These are phyloP conservation scores for Bombus cullumanus DNA, from an alignment of 1,140 invertebrate genomes.

Conservation along the genomic window DNA sequence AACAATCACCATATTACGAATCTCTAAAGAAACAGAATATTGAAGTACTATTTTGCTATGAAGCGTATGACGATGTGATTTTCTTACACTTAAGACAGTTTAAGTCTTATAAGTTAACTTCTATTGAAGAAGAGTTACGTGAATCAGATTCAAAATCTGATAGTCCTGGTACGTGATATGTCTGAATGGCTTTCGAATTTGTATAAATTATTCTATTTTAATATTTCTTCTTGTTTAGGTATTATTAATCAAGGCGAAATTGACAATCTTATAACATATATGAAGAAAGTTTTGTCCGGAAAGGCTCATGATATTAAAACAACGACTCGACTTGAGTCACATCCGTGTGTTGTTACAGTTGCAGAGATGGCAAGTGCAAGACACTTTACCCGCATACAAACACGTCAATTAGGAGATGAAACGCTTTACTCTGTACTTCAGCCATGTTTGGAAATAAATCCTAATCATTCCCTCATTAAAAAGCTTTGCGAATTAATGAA, in stretches of 20 bases:
- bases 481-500: constrained; percentile 91
- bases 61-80: constrained; percentile 97
- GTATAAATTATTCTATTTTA: constrained; percentile 28
- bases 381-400: constrained; percentile 96
- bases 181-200: constrained; percentile 42
- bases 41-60: constrained; percentile 97
- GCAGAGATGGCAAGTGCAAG: constrained; percentile 97
- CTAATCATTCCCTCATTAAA: constrained; percentile 95
- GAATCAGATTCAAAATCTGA: constrained; percentile 86
- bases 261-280: constrained; percentile 90
- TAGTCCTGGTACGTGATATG: constrained; percentile 73
- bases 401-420: constrained; percentile 92
- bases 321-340: constrained; percentile 91
- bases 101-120: constrained; percentile 90
- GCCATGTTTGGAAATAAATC: constrained; percentile 96
- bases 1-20: constrained; percentile 97
- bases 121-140: constrained; percentile 97
- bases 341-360: constrained; percentile 97
- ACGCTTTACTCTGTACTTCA: constrained; percentile 93
- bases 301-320: constrained; percentile 92
- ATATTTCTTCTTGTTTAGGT: constrained; percentile 83
- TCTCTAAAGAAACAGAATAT: constrained; percentile 93
- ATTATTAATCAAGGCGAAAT: constrained; percentile 89
- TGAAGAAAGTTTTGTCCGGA: constrained; percentile 88
- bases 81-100: constrained; percentile 95